Evolutionary conservation across 2,797 vertebrate genomes (phyloP), one percentile per base, ranked within the genome.

Genomic region (Gymnothorax javanicus): DNA sequence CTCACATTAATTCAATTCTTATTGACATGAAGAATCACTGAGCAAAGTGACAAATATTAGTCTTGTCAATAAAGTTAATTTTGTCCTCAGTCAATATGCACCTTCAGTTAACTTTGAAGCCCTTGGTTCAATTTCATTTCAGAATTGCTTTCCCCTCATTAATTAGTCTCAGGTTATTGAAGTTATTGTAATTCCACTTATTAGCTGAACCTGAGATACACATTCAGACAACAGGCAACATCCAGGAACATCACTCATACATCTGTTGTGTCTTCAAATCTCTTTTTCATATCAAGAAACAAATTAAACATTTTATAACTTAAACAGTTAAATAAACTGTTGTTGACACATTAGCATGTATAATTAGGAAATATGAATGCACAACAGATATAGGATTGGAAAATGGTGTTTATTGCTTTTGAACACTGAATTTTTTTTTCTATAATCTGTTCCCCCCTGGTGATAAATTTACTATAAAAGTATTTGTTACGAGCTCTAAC

Each of bases 41-140:
- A 17, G 43, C 33, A 52, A 54, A 20, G 15, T 43, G 71, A 33
- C 27, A 13, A 43, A 43, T 43, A 25, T 13, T 17, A 17, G 43
- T 52, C 75, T 52, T 43, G 43, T 77, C 43, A 20, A 77, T 77
- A 23, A 52, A 13, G 75, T 50, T 77, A 13, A 77, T 52, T 52
- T 77, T 52, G 75, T 77, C 52, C 75, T 77, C 75, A 50, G 43
- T 20, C 75, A 33, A 77, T 77, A 50, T 77, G 43, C 75, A 77
- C 75, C 43, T 77, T 77, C 20, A 62, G 60, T 20, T 77, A 50
- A 20, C 43, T 77, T 50, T 77, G 15, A 4, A 12, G 75, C 43
- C 43, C 15, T 20, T 15, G 33, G 15, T 11, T 77, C 43, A 52
- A 77, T 77, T 50, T 3, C 27, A 50, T 77, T 52, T 77, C 8